A percentile compares a stretch with the other conserved stretches of the same genome.
These are phyloP conservation scores for Malacoraja senta DNA, from an alignment of 2,797 vertebrate species.

Conservation along the genomic window DNA sequence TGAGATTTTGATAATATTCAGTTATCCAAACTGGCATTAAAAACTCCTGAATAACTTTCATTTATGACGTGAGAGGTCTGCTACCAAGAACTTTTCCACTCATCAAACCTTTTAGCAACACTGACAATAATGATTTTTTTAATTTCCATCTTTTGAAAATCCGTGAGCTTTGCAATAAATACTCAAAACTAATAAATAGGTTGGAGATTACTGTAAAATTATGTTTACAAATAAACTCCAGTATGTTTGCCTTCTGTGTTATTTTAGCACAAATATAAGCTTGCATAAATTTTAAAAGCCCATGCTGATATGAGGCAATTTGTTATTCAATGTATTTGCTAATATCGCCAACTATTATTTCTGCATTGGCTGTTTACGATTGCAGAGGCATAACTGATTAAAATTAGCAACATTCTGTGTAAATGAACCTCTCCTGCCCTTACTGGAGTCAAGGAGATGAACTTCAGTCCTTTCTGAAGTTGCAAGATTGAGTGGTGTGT, in stretches of 20 bases:
- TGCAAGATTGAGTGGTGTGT: too few relatives aligned
- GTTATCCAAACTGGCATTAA: not conserved
- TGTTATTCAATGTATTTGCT: not conserved
- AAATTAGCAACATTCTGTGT: not conserved
- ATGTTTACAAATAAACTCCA: not conserved
- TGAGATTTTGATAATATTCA: not conserved
- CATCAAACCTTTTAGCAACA: not conserved
- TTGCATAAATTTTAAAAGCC: not conserved
- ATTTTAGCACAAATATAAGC: not conserved
- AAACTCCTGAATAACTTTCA: not conserved
- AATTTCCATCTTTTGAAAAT: not conserved
- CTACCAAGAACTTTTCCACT: not conserved
- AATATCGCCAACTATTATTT: not conserved
- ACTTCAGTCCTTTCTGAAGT: too few relatives aligned
- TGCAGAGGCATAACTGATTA: not conserved
- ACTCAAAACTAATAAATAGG: not conserved
- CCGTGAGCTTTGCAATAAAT: not conserved
- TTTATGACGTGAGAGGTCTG: not conserved
- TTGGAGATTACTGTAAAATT: not conserved
- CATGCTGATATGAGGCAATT: not conserved
- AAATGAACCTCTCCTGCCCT: not conserved
- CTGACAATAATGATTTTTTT: not conserved
- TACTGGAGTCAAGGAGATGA: too few relatives aligned
- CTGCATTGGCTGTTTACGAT: not conserved
- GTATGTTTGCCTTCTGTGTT: not conserved